These are phyloP conservation scores for Ceraclea dissimilis DNA, from an alignment of 2,888 invertebrate species.

Conservation along the genomic window DNA sequence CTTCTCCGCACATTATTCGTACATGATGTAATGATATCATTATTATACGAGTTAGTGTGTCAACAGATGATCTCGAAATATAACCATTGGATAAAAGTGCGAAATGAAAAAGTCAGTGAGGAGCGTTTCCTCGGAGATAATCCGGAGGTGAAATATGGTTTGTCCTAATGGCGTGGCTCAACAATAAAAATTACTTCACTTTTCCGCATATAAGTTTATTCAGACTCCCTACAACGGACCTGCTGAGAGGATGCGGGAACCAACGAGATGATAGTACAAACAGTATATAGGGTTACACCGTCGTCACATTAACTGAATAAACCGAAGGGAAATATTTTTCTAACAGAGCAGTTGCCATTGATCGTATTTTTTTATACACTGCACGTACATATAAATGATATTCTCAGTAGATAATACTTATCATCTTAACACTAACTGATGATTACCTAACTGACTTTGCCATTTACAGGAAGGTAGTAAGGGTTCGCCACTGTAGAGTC, in stretches of 20 bases:
- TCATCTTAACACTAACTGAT: too few relatives aligned
- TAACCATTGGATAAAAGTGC: not conserved
- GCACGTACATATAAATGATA: too few relatives aligned
- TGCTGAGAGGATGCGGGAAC: not conserved
- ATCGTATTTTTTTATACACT: too few relatives aligned
- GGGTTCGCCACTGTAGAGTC: too few relatives aligned
- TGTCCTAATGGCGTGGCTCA: constrained; percentile 13
- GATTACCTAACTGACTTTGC: too few relatives aligned
- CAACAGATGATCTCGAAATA: constrained; percentile 7
- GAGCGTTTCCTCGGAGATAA: constrained; percentile 16
- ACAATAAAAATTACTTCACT: constrained; percentile 21
- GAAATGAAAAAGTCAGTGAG: constrained; percentile 6
- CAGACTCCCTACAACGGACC: not conserved
- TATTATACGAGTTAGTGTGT: not conserved
- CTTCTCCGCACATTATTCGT: not conserved
- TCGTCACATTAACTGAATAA: too few relatives aligned
- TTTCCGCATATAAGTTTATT: constrained; percentile 16
- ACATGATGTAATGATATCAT: constrained; percentile 1
- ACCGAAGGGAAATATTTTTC: too few relatives aligned
- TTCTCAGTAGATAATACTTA: too few relatives aligned
- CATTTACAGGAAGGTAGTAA: too few relatives aligned
- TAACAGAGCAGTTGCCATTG: too few relatives aligned
- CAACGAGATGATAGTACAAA: not conserved
- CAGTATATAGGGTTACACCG: not conserved
- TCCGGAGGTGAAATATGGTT: constrained; percentile 14